phyloP scores from a whole-genome alignment of 2,888 invertebrate species.

The Napeogenes inachia region DNA sequence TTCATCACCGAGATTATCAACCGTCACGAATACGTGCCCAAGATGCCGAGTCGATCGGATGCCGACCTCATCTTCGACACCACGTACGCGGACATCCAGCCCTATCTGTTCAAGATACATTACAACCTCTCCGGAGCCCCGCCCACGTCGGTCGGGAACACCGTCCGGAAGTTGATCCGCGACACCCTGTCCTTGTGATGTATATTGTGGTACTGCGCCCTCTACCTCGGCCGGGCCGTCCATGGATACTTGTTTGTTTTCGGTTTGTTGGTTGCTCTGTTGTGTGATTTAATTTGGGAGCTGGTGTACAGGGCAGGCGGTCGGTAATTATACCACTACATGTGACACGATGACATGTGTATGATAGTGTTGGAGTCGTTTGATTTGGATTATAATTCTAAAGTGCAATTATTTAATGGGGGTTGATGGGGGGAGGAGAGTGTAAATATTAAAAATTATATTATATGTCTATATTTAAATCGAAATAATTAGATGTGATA shows the following conservation, averaged over 20 bases:
- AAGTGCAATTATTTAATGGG: constrained; percentile 31
- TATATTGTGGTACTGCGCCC: constrained; percentile 31
- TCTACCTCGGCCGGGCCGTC: constrained; percentile 21
- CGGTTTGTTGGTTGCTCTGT: constrained; percentile 22
- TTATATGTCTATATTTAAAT: constrained; percentile 20
- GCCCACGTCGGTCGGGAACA: constrained; percentile 88
- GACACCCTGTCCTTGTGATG: constrained; percentile 89
- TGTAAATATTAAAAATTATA: constrained; percentile 32
- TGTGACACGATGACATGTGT: constrained; percentile 7
- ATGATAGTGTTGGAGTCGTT: constrained; percentile 9
- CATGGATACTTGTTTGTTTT: constrained; percentile 29
- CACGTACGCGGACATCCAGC: constrained; percentile 94
- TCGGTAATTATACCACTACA: constrained; percentile 6
- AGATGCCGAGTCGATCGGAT: constrained; percentile 95
- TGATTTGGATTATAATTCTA: constrained; percentile 7
- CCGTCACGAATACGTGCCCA: constrained; percentile 96
- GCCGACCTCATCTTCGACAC: constrained; percentile 97
- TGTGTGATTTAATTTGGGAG: constrained; percentile 27
- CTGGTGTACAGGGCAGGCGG: constrained; percentile 10
- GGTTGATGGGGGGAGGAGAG: constrained; percentile 16
- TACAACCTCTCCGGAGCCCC: constrained; percentile 88
- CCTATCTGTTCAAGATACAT: constrained; percentile 95
- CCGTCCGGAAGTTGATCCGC: constrained; percentile 92
- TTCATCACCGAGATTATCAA: constrained; percentile 98
- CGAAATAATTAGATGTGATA: neutral